phyloP scores from a whole-genome alignment of 37 sponge, comb jelly and placozoan genomes.

The Diacarnus erythraeanus region DNA sequence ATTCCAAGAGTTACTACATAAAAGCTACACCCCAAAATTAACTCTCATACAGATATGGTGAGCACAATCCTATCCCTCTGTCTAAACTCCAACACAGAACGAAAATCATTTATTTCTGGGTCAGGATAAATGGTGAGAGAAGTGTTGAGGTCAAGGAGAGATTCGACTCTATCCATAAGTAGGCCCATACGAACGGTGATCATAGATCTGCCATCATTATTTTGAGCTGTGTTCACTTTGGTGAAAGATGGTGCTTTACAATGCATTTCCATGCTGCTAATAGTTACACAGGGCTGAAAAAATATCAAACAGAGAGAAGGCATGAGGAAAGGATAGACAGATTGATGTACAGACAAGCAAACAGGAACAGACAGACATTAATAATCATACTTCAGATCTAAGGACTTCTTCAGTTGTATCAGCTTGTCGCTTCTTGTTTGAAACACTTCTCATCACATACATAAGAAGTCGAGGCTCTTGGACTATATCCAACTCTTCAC shows the following conservation, averaged over 20 bases:
- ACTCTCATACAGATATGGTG: too few species aligned
- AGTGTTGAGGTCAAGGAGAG: constrained; percentile 33
- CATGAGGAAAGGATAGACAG: not conserved
- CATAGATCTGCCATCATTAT: not conserved
- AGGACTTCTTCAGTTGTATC: not conserved
- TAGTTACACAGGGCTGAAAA: constrained; percentile 42
- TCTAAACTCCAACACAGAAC: not conserved
- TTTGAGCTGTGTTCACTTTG: not conserved
- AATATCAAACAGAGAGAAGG: constrained; percentile 1
- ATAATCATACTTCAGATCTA: not conserved
- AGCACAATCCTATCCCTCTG: not conserved
- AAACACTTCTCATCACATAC: not conserved
- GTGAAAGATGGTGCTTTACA: constrained; percentile 12
- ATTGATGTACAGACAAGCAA: not conserved
- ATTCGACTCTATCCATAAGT: constrained; percentile 50
- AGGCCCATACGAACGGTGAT: too few species aligned
- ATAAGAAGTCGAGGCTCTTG: constrained; percentile 47
- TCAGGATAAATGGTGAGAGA: constrained; percentile 30
- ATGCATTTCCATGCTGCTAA: not conserved
- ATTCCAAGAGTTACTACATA: too few species aligned
- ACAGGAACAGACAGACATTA: not conserved
- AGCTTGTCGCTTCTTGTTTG: not conserved
- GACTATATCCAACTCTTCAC: constrained; percentile 19
- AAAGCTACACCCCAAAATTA: too few species aligned
- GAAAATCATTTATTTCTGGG: constrained; percentile 17